phyloP scores from a whole-genome alignment of 2,113 vertebrate genomes.

The Grammomys surdaster region DNA sequence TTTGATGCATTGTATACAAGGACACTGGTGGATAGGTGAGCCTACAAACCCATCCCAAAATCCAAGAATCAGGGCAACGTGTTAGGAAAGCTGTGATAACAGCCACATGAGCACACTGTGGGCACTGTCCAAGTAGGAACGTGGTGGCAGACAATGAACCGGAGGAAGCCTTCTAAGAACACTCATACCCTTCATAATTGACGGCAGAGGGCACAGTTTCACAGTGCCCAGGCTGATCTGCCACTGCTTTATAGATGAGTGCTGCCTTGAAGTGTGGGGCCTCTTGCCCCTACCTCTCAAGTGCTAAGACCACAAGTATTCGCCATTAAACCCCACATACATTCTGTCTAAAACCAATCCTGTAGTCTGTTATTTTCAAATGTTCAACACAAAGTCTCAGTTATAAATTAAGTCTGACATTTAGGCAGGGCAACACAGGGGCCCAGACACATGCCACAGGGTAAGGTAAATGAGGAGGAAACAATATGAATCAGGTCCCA shows the following conservation, averaged over 20 bases:
- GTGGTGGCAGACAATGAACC: neutral
- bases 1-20: neutral
- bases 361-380: neutral
- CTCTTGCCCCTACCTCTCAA: neutral
- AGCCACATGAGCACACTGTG: neutral
- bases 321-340: neutral
- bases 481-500: neutral
- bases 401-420: slow-evolving; percentile 8
- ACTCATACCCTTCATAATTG: neutral
- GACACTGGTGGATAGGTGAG: neutral
- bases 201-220: neutral
- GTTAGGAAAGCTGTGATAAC: neutral
- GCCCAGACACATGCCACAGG: neutral
- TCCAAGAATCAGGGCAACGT: neutral
- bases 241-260: neutral
- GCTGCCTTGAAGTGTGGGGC: neutral
- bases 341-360: neutral
- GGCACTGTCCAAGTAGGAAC: neutral
- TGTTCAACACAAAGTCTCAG: neutral
- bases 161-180: neutral
- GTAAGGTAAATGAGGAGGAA: neutral
- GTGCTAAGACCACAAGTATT: neutral
- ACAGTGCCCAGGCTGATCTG: neutral
- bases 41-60: neutral
- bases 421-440: neutral